Evolutionary conservation across 35 echinoderm and acorn worm genomes (phyloP).

Genomic region (Amphiura filiformis): DNA sequence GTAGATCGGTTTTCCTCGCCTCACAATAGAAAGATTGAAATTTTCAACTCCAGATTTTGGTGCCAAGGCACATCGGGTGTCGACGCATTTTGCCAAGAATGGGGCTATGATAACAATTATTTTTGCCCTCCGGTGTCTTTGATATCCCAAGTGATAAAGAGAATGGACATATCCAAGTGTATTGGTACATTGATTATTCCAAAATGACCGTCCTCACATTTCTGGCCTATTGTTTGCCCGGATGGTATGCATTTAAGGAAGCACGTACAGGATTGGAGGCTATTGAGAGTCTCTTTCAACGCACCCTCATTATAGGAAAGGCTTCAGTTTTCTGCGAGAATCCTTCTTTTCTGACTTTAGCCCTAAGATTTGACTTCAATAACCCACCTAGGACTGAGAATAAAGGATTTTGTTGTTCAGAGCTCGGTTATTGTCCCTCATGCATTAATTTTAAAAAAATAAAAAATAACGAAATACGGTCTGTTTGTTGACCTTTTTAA

Average conservation of each 20-base stretch:
- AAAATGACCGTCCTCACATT: slow-evolving; percentile 25
- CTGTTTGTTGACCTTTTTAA: not conserved
- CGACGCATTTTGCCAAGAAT: slow-evolving; percentile 48
- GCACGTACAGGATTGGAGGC: slow-evolving; percentile 27
- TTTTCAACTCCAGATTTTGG: slow-evolving; percentile 42
- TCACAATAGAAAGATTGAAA: slow-evolving; percentile 13
- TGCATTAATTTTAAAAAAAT: not conserved
- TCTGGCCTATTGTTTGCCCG: slow-evolving; percentile 38
- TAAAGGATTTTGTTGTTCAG: slow-evolving; percentile 25
- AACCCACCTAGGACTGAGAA: not conserved
- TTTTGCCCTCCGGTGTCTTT: slow-evolving; percentile 40
- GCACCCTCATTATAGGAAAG: not conserved
- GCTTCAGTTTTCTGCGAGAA: not conserved
- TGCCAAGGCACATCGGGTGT: slow-evolving; percentile 10
- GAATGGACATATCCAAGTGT: not conserved
- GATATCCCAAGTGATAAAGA: not conserved
- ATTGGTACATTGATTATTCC: slow-evolving; percentile 19
- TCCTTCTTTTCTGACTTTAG: not conserved
- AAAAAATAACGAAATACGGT: no score
- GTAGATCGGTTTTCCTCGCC: slow-evolving; percentile 38
- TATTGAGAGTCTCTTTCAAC: not conserved
- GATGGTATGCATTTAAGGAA: slow-evolving; percentile 2
- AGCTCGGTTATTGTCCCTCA: slow-evolving; percentile 17
- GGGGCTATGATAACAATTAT: slow-evolving; percentile 33
- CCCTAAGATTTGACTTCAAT: slow-evolving; percentile 10